Evolutionary conservation across 1,140 invertebrate species (phyloP), one percentile per base, ranked within the genome.

Genomic region (Rhagoletis pomonella): DNA sequence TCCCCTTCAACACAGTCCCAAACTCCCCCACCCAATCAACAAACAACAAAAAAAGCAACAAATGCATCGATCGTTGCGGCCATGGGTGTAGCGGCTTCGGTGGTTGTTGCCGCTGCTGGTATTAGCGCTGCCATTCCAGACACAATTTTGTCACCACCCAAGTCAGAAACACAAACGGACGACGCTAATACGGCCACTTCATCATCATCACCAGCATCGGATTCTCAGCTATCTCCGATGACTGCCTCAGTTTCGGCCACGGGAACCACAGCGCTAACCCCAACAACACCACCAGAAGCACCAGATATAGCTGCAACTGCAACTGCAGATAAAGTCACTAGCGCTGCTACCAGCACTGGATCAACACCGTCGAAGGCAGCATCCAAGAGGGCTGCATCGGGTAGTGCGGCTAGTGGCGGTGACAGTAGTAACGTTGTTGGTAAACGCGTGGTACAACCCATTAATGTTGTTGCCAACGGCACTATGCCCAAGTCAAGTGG

Each of bases 111-210:
- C 4, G 73, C 44, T 29, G 47, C 73, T 6, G 73, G 73, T 55
- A 55, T 81, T 47, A 81, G 47, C 14, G 85, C 91, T 19, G 86
- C 85, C 60, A 91, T 92, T 81, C 91, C 91, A 60, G 91, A 92
- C 17, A 91, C 92, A 62, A 92, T 92, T 59, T 50, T 92, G 47
- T 92, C 91, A 12, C 91, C 91, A n/a, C 91, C 91, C 58, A 92
- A 92, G 60, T 92, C 91, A 58, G 91, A 92, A 86, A 90, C 90
- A 10, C 91, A 92, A 89, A 92, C 91, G 10, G 91, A 92, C 89
- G 91, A 92, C 44, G 92, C 91, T 29, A 92, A 92, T 85, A 92
- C 91, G 55, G 91, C 91, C 39, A 91, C 91, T 59, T 92, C 91
- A 12, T 42, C 69, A 12, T 91, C 91, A 7, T 92, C 91, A 0